phyloP scores from a whole-genome alignment of 2,888 invertebrate species.

The Crossocerus cetratus region DNA sequence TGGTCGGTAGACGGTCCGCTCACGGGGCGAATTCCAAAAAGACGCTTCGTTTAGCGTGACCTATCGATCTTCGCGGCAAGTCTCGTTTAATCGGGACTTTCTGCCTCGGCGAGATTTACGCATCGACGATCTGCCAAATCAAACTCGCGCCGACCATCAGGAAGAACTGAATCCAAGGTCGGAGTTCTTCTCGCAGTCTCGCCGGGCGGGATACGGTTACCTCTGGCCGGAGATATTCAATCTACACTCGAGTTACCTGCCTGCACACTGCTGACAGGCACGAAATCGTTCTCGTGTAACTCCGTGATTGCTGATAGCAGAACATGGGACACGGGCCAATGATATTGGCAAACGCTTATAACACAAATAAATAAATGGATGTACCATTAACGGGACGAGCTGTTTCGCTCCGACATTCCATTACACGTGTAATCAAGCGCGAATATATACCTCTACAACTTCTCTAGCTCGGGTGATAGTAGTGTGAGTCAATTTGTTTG shows the following conservation, averaged over 20 bases:
- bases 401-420: too few relatives aligned
- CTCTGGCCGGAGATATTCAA: conserved; percentile 24
- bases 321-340: too few relatives aligned
- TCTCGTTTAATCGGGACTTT: conserved; percentile 42
- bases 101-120: conserved; percentile 35
- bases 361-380: too few relatives aligned
- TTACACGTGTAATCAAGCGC: too few relatives aligned
- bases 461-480: too few relatives aligned
- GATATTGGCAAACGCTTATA: too few relatives aligned
- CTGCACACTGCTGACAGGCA: not conserved
- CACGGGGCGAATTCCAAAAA: conserved; percentile 5
- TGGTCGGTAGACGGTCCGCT: not conserved
- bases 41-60: conserved; percentile 17
- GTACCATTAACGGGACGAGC: too few relatives aligned
- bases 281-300: not conserved
- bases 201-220: conserved; percentile 34
- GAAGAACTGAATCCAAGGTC: conserved; percentile 47
- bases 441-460: too few relatives aligned
- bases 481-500: too few relatives aligned
- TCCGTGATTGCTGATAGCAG: too few relatives aligned
- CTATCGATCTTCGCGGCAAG: conserved; percentile 36
- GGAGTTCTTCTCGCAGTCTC: conserved; percentile 26
- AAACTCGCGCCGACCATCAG: conserved; percentile 26
- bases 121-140: conserved; percentile 29
- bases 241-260: conserved; percentile 12